Conservation (phyloP, 2,113 vertebrate genomes). For the Eolophus roseicapilla region DNA sequence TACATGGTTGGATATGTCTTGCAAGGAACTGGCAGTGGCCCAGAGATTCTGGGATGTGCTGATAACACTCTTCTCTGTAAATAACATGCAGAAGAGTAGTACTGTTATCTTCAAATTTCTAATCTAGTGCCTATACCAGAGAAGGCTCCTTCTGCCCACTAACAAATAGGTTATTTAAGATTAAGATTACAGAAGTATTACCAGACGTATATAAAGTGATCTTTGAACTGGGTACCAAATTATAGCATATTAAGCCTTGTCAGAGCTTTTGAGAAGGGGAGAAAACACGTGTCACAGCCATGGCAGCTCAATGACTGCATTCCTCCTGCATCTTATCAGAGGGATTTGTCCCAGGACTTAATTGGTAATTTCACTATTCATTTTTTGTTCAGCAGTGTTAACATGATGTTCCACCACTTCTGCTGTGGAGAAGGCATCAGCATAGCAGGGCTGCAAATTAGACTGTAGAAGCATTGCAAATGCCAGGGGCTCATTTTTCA, state of each 20-base stretch:
- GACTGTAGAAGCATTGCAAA: not conserved
- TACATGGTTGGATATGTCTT: not conserved
- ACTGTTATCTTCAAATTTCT: not conserved
- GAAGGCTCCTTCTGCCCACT: not conserved
- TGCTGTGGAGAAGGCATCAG: not conserved
- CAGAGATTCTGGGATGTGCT: not conserved
- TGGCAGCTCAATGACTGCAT: not conserved
- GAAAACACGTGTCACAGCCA: not conserved
- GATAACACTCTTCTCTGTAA: not conserved
- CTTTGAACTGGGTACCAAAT: not conserved
- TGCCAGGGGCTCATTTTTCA: constrained; percentile 40
- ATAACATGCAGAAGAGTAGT: not conserved
- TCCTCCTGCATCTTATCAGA: not conserved
- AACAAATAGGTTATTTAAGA: not conserved
- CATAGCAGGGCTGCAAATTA: not conserved
- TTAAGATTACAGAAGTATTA: not conserved
- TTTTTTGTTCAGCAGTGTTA: not conserved
- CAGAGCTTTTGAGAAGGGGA: not conserved
- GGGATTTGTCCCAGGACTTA: constrained; percentile 14
- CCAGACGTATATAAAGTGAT: not conserved
- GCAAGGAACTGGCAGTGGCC: not conserved
- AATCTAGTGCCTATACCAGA: not conserved
- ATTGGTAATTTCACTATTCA: not conserved
- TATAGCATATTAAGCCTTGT: not conserved
- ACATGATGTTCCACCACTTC: not conserved